phyloP scores from a whole-genome alignment of 2,888 invertebrate species.

The Bhutanitis thaidina region DNA sequence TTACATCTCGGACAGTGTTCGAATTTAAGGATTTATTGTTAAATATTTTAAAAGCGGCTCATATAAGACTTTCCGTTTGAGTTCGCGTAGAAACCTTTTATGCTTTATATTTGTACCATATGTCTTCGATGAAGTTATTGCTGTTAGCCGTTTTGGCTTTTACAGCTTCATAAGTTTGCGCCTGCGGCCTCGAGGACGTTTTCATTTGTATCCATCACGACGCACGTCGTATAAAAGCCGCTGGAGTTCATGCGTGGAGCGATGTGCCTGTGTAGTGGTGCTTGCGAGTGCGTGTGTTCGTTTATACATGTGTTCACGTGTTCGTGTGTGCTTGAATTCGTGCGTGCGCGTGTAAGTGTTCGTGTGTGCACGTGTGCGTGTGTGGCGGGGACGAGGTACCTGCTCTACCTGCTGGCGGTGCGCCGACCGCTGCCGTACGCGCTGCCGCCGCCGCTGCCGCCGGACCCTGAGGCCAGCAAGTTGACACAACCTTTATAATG shows the following conservation, averaged over 20 bases:
- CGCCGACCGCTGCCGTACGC: slow-evolving; percentile 72
- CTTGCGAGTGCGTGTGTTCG: no score
- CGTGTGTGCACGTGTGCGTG: slow-evolving; percentile 20
- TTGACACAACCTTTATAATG: no score
- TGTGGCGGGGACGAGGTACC: slow-evolving; percentile 65
- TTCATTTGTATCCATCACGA: no score
- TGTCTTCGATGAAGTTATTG: no score
- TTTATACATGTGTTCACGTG: slow-evolving; percentile 12
- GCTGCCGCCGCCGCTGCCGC: slow-evolving; percentile 67
- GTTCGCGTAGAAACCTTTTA: no score
- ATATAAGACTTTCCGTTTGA: neutral
- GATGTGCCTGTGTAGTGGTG: slow-evolving; percentile 20
- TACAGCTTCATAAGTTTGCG: no score
- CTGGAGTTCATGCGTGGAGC: neutral
- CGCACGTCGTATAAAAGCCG: no score
- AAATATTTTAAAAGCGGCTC: neutral
- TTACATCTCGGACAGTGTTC: no score
- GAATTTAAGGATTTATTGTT: no score
- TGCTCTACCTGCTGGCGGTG: slow-evolving; percentile 81
- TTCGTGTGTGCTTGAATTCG: slow-evolving; percentile 13
- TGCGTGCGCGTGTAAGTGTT: slow-evolving; percentile 22
- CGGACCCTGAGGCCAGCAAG: slow-evolving; percentile 50
- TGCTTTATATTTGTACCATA: no score
- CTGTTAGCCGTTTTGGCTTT: no score
- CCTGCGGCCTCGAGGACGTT: no score